phyloP scores from a whole-genome alignment of 2,113 vertebrate genomes.

The Eurypyga helias region DNA sequence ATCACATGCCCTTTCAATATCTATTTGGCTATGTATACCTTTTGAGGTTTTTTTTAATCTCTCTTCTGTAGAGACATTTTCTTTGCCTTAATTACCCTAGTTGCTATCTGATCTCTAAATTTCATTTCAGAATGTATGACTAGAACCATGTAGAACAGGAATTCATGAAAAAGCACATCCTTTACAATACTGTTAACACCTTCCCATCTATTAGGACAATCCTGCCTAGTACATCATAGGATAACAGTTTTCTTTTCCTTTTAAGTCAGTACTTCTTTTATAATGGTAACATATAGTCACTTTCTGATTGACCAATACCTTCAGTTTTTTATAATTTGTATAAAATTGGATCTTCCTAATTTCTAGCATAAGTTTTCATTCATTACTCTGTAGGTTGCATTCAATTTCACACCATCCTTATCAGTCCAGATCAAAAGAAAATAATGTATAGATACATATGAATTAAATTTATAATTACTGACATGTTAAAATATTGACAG shows the following conservation, averaged over 20 bases:
- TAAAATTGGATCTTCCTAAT: not conserved
- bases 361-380: not conserved
- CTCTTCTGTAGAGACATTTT: not conserved
- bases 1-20: not conserved
- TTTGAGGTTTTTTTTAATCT: not conserved
- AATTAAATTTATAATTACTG: not conserved
- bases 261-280: not conserved
- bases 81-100: not conserved
- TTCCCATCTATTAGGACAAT: not conserved
- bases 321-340: not conserved
- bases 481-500: not conserved
- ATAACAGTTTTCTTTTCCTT: not conserved
- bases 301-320: not conserved
- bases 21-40: not conserved
- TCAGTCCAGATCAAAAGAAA: not conserved
- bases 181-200: not conserved
- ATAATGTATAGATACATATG: accelerated
- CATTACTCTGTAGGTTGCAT: not conserved
- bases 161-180: not conserved
- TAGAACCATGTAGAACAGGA: not conserved
- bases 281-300: not conserved
- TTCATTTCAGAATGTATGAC: not conserved
- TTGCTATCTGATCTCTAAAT: not conserved
- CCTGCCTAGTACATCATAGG: not conserved
- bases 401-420: not conserved